Percentiles rank a stretch among this genome's conserved stretches.
These are phyloP conservation scores for Sphaeridia pumilis DNA, from an alignment of 2,888 invertebrate species.

Conservation along the genomic window DNA sequence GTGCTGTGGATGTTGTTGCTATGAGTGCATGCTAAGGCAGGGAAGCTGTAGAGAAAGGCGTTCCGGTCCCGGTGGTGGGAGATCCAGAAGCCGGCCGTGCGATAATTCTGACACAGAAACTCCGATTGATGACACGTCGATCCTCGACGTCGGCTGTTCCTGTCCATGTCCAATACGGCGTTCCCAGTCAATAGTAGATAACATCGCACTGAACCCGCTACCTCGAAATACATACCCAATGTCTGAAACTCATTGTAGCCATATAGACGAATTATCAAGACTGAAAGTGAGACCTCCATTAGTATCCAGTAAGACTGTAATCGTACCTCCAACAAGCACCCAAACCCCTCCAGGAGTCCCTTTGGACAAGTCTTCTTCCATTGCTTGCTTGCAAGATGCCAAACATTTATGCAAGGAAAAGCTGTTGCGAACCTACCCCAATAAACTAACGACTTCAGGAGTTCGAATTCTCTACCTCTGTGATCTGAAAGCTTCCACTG, in stretches of 20 bases:
- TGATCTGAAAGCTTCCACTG: constrained; percentile 20
- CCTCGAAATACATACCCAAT: neutral
- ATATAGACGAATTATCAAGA: neutral
- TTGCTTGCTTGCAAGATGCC: constrained; percentile 34
- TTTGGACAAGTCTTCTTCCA: constrained; percentile 25
- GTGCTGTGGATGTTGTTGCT: constrained; percentile 33
- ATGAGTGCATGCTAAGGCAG: constrained; percentile 22
- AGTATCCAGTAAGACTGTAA: constrained; percentile 31
- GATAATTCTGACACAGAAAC: constrained; percentile 5
- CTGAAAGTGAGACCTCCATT: constrained; percentile 25
- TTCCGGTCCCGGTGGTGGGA: neutral
- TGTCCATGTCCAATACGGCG: constrained; percentile 28
- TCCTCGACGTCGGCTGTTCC: constrained; percentile 21
- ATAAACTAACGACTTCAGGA: constrained; percentile 32
- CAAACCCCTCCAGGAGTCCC: constrained; percentile 13
- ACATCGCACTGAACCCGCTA: constrained; percentile 22
- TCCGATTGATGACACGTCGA: constrained; percentile 3
- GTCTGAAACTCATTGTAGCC: no score
- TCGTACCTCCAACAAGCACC: constrained; percentile 22
- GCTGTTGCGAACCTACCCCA: constrained; percentile 28
- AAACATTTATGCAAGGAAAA: constrained; percentile 30
- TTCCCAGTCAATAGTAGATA: constrained; percentile 32
- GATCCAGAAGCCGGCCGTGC: constrained; percentile 2
- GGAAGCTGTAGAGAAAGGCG: constrained; percentile 1
- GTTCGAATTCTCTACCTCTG: constrained; percentile 34